Base-by-base conservation (phyloP, 1,140 invertebrate species). In the Hyphantria cunea region DNA sequence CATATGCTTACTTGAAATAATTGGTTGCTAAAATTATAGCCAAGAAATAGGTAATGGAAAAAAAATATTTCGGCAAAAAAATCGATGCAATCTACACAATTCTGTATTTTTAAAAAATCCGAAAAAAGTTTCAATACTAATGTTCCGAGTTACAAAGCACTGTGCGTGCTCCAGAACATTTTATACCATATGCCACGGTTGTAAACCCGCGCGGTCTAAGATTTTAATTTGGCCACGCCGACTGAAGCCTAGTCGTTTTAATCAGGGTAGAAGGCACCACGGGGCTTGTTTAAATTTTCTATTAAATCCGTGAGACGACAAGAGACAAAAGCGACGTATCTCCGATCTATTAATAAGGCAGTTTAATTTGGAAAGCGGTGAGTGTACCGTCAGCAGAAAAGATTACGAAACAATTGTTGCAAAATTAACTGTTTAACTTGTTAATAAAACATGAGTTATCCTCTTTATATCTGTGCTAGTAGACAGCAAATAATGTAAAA, bases 321-420 rank as follows among this genome's bases (percentile, higher is more conserved):
- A 74, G 70, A 80, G 76, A 86, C 82, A 84, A 84, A 84, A 75
- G 74, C 65, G 55, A 78, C 82, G 70, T 86, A 87, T 89, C 84
- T 89, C 49, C 80, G 70, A 89, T 86, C 84, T 87, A 87, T 87
- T 86, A 89, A 89, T 86, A 86, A 86, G 76, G 72, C 74, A 78
- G 72, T 85, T 84, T 89, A 82, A 87, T 87, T 87, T 77, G 66
- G 72, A 60, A 58, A 55, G 47, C 25, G 47, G 58, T 44, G 49
- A 34, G 74, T 12, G 56, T 84, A 82, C 32, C 34, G 80, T 66
- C 67, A 50, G 76, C 74, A 78, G 58, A 73, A 72, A 72, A 83
- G 70, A 47, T 17, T 48, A 42, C 2, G 17, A 25, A 25, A 25
- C 5, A 25, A 1, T 25, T 25, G 17, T 25, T 25, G 1, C 5